Percentiles rank a stretch among this genome's conserved stretches.
Conservation (phyloP, 2,113 vertebrate genomes). For the Ceyx cyanopectus region DNA sequence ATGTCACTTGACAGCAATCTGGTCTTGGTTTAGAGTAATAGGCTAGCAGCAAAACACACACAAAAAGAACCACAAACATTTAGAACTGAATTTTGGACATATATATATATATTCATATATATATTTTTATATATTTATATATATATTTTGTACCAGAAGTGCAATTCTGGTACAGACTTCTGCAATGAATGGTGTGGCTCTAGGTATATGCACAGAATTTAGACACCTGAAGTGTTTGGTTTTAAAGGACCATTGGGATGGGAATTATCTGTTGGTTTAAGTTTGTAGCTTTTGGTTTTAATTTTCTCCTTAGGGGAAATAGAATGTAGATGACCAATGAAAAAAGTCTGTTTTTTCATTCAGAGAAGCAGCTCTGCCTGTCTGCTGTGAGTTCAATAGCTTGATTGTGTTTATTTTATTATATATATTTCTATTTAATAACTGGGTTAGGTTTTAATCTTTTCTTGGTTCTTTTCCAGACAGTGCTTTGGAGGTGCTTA, state of each 20-base stretch:
- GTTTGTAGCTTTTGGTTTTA: neutral
- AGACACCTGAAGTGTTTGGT: neutral
- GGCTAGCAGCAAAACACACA: slow-evolving; percentile 7
- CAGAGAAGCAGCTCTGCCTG: neutral
- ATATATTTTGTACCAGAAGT: neutral
- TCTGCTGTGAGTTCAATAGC: neutral
- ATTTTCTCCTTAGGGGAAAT: neutral
- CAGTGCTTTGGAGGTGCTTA: slow-evolving; percentile 27
- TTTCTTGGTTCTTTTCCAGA: slow-evolving; percentile 33
- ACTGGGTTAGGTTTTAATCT: slow-evolving; percentile 20
- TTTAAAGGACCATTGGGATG: neutral
- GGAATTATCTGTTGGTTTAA: neutral
- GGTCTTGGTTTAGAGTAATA: slow-evolving; percentile 31
- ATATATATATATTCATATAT: no score
- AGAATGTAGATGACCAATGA: neutral
- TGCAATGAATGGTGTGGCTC: neutral
- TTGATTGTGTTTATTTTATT: neutral
- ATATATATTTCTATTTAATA: slow-evolving; percentile 10
- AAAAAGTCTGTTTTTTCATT: neutral
- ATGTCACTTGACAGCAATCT: slow-evolving; percentile 27
- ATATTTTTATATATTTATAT: no score
- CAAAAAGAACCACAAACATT: neutral
- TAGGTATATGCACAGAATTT: neutral
- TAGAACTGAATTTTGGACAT: neutral
- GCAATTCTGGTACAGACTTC: neutral